These are phyloP conservation scores for Periphyllus acericola DNA, from an alignment of 2,888 invertebrate species.

Conservation along the genomic window DNA sequence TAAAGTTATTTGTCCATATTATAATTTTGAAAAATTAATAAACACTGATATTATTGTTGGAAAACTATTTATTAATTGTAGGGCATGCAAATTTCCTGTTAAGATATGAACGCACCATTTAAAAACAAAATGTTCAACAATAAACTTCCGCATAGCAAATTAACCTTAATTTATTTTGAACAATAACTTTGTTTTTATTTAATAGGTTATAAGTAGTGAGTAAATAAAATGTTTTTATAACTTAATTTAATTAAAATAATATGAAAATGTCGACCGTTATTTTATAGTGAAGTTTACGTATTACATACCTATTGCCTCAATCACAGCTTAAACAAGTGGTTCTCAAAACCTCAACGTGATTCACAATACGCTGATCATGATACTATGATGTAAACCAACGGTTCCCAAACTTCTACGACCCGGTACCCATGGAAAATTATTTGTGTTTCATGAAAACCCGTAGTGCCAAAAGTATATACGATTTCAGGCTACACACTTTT, in stretches of 20 bases:
- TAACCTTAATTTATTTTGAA: conserved; percentile 14
- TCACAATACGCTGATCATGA: too few relatives aligned
- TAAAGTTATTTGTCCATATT: background rate
- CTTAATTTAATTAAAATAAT: background rate
- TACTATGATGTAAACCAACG: too few relatives aligned
- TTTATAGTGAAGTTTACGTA: too few relatives aligned
- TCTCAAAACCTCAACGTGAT: too few relatives aligned
- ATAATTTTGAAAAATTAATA: background rate
- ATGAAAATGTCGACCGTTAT: background rate
- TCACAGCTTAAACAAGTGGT: too few relatives aligned
- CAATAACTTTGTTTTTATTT: conserved; percentile 16
- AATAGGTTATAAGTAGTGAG: background rate
- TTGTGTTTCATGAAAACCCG: too few relatives aligned
- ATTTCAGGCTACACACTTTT: too few relatives aligned
- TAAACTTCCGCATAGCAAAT: conserved; percentile 7
- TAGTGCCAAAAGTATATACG: too few relatives aligned
- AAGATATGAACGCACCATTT: background rate
- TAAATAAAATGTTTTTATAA: background rate
- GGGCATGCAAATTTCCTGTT: background rate
- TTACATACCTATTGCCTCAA: too few relatives aligned
- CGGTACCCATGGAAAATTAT: too few relatives aligned
- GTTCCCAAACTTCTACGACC: too few relatives aligned
- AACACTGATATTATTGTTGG: background rate
- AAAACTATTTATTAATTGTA: background rate
- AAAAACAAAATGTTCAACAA: conserved; percentile 25